Base-by-base conservation (phyloP, 2,888 invertebrate species). In the Drosophila mercatorum region DNA sequence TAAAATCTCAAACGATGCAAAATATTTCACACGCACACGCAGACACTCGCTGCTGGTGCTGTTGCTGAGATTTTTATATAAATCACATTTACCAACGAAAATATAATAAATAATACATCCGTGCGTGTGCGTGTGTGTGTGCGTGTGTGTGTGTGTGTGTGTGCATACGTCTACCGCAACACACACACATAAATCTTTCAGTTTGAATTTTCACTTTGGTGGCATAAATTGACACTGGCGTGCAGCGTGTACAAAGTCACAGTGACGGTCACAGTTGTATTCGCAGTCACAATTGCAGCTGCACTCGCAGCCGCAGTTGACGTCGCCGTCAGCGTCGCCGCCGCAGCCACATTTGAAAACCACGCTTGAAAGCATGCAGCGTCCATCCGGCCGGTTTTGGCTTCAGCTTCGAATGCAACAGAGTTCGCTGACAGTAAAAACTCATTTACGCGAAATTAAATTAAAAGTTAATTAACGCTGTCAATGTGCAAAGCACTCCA, bases 371-470 rank as follows among this genome's bases (percentile, higher is more conserved):
- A 86, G 90, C 86, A 63, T 61, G 53, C 67, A 68, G 68, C 46
- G 44, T 53, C 36, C 64, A 55, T 58, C 57, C 77, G 43, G 40
- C 58, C 57, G 52, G 57, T 51, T 61, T 75, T 64, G 38, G 64
- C 67, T 62, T 70, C 76, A 72, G 81, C 75, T 86, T 78, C 76
- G 68, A 72, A 72, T 83, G 81, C 84, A 83, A 58, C 85, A 57
- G 68, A 83, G 89, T 78, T 75, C 87, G 91, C 82, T 89, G 90
- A 90, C 90, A 91, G 91, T 89, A 81, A 88, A 86, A 91, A 91
- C 89, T 91, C 88, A 91, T 91, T 89, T 89, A 83, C 91, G 90
- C 80, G 88, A 90, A 88, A 89, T 89, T 89, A 89, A 89, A 89
- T 87, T 89, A 89, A 88, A 89, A 89, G 90, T 90, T 85, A 88